Conservation (phyloP, 2,113 vertebrate species). For the Mesembrinibis cayennensis region DNA sequence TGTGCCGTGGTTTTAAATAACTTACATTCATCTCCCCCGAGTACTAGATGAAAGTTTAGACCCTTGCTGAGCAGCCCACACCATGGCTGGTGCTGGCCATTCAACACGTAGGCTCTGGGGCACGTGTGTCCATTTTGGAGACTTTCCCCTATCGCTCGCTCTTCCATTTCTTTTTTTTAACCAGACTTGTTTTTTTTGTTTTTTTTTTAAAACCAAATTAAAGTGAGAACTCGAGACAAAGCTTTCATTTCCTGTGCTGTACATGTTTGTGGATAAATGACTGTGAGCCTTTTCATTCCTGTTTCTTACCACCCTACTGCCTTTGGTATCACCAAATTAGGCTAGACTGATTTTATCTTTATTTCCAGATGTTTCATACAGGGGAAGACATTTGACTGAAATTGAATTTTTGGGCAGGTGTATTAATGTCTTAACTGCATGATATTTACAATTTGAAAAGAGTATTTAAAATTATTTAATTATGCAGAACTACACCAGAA, state of each 20-base stretch:
- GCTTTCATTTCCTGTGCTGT: rapidly evolving
- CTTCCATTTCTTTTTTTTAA: not conserved
- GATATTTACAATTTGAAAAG: not conserved
- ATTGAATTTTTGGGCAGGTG: not conserved
- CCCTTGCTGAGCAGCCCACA: not conserved
- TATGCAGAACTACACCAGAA: not conserved
- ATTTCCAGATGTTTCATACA: not conserved
- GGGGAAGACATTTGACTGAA: not conserved
- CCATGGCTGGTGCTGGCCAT: not conserved
- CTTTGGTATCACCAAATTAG: not conserved
- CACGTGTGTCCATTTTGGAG: not conserved
- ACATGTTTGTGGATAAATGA: not conserved
- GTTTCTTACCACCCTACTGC: not conserved
- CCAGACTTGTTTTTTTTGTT: not conserved
- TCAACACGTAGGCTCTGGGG: conserved; percentile 2
- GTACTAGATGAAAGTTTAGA: conserved; percentile 46
- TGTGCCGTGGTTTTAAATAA: conserved; percentile 64
- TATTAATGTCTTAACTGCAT: not conserved
- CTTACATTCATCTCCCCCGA: conserved; percentile 3
- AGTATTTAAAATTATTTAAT: not conserved
- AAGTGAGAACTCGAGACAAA: not conserved
- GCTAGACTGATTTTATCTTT: not conserved
- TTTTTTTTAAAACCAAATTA: not conserved
- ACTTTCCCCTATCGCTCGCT: not conserved
- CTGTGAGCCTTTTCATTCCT: not conserved